Percentiles rank a stretch among this genome's conserved stretches.
Evolutionary conservation across 2,888 invertebrate species (phyloP).

Genomic region (Agrotis segetum): DNA sequence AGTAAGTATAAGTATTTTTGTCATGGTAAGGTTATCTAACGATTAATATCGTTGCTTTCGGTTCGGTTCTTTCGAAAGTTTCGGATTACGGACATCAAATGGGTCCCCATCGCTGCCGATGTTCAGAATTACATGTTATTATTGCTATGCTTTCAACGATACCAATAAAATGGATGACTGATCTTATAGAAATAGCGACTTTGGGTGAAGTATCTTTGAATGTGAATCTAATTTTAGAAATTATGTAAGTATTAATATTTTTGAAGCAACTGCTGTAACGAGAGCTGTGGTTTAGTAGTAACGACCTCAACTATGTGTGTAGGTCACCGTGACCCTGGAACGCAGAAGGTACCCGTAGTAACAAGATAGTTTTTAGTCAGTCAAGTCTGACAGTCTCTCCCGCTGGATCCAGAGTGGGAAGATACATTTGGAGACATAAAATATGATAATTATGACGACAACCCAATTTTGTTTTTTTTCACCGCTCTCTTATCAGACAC

Average conservation of each 20-base stretch:
- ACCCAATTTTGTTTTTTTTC: no score
- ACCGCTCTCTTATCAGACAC: no score
- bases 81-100: constrained; percentile 44
- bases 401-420: no score
- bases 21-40: background rate
- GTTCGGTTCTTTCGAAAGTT: constrained; percentile 38
- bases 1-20: no score
- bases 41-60: background rate
- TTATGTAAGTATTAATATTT: background rate
- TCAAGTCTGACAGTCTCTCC: no score
- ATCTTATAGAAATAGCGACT: constrained; percentile 12
- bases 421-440: no score
- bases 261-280: background rate
- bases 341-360: no score
- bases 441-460: no score
- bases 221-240: constrained; percentile 18
- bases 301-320: background rate
- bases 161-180: constrained; percentile 21
- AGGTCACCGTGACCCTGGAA: no score
- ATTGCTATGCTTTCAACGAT: constrained; percentile 33
- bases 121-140: constrained; percentile 44
- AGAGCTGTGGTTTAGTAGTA: background rate
- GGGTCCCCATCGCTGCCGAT: constrained; percentile 13
- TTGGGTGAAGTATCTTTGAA: constrained; percentile 1
- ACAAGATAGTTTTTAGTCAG: no score